A percentile compares a stretch with the other conserved stretches of the same genome.
Evolutionary conservation across 2,888 invertebrate genomes (phyloP).

Genomic region (Dasypogon diadema): DNA sequence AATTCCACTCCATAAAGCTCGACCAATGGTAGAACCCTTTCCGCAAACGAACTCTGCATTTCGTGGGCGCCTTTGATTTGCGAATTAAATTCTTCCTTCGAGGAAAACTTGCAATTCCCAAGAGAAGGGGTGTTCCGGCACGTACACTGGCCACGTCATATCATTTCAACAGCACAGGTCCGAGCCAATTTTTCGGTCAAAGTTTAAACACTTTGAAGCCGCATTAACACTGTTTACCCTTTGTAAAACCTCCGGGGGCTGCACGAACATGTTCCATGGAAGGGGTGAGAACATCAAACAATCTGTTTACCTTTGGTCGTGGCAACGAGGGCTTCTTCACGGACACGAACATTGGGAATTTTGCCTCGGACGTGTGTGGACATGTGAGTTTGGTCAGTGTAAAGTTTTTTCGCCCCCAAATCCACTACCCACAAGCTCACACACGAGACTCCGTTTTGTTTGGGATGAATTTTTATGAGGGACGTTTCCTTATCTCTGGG

Average conservation of each 20-base stretch:
- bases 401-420: neutral
- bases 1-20: slow-evolving; percentile 49
- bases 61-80: slow-evolving; percentile 28
- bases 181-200: slow-evolving; percentile 53
- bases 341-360: slow-evolving; percentile 4
- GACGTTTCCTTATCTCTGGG: slow-evolving; percentile 61
- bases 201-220: slow-evolving; percentile 56
- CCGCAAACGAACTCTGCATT: slow-evolving; percentile 4
- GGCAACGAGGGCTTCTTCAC: slow-evolving; percentile 13
- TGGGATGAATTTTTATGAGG: slow-evolving; percentile 62
- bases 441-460: slow-evolving; percentile 13
- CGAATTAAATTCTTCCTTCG: slow-evolving; percentile 35
- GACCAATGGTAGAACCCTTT: slow-evolving; percentile 34
- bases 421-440: slow-evolving; percentile 10
- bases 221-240: slow-evolving; percentile 55
- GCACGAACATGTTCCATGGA: slow-evolving; percentile 24
- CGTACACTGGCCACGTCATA: no score
- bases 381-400: neutral
- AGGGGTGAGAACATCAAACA: slow-evolving; percentile 51
- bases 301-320: slow-evolving; percentile 54
- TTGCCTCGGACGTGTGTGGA: slow-evolving; percentile 5
- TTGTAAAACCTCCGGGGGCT: slow-evolving; percentile 46
- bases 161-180: no score
- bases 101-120: slow-evolving; percentile 4
- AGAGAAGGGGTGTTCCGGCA: neutral